Percentiles rank a stretch among this genome's conserved stretches.
phyloP scores from a whole-genome alignment of 2,797 vertebrate species.

The Pristis pectinata region DNA sequence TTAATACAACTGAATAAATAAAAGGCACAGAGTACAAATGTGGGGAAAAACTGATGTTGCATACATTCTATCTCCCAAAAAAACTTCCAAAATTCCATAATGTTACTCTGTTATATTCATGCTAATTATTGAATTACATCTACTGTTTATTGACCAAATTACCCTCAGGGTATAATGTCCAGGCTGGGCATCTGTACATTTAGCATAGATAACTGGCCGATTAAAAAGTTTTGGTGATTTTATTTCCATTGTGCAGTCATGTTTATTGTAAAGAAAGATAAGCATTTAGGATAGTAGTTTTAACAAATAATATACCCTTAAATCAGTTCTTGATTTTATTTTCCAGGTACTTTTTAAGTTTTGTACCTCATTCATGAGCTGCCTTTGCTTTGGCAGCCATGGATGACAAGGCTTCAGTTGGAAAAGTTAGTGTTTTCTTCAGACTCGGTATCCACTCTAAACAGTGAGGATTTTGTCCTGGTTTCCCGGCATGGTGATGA shows the following conservation, averaged over 20 bases:
- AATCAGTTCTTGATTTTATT: constrained; percentile 48
- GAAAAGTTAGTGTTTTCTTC: constrained; percentile 99
- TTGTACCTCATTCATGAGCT: constrained; percentile 73
- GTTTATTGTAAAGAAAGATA: neutral
- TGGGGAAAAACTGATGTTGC: neutral
- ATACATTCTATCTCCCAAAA: neutral
- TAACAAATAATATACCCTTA: constrained; percentile 27
- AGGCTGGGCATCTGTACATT: neutral
- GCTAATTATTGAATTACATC: neutral
- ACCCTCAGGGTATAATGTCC: neutral
- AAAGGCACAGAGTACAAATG: neutral
- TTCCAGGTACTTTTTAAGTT: constrained; percentile 71
- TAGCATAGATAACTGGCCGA: neutral
- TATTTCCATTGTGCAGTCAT: constrained; percentile 11
- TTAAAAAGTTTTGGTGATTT: neutral
- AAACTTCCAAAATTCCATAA: neutral
- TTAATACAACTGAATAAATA: neutral
- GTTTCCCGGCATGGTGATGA: constrained; percentile 98
- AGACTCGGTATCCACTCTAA: constrained; percentile 98
- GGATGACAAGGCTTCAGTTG: constrained; percentile 99
- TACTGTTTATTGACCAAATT: neutral
- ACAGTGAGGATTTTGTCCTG: constrained; percentile 99
- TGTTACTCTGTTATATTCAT: neutral
- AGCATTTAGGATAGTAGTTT: constrained; percentile 19
- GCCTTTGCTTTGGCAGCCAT: constrained; percentile 87